Conservation (phyloP, 2,113 vertebrate species). For the Hippocampus comes region DNA sequence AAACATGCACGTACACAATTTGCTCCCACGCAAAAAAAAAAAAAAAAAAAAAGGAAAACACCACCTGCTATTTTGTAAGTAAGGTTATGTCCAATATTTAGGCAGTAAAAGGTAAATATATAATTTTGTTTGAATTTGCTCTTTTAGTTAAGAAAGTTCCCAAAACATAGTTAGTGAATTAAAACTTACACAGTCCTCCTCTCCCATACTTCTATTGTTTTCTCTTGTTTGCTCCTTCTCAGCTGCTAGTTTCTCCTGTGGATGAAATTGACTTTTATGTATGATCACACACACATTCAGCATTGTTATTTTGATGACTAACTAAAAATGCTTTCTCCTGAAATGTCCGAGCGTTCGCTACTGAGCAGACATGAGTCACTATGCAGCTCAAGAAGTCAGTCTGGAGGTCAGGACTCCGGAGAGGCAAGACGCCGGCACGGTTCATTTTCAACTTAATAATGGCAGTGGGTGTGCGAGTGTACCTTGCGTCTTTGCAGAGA, state of each 20-base stretch:
- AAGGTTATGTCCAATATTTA: background rate
- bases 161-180: background rate
- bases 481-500: conserved; percentile 78
- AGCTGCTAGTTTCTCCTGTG: conserved; percentile 60
- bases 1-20: too few species aligned
- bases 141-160: background rate
- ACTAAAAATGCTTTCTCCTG: background rate
- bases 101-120: background rate
- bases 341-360: conserved; percentile 4
- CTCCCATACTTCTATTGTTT: conserved; percentile 54
- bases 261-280: conserved; percentile 4
- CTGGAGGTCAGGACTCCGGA: conserved; percentile 1
- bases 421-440: conserved; percentile 11
- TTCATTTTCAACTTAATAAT: background rate
- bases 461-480: conserved; percentile 6
- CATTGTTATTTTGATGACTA: background rate
- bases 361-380: conserved; percentile 17
- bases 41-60: background rate
- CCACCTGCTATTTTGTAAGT: background rate
- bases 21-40: too few species aligned
- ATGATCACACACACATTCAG: conserved; percentile 5
- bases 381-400: background rate
- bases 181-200: conserved; percentile 61
- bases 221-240: conserved; percentile 36
- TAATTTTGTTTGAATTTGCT: background rate